These are phyloP conservation scores for Meleagris gallopavo DNA, from an alignment of 2,113 vertebrate species.

Conservation along the genomic window DNA sequence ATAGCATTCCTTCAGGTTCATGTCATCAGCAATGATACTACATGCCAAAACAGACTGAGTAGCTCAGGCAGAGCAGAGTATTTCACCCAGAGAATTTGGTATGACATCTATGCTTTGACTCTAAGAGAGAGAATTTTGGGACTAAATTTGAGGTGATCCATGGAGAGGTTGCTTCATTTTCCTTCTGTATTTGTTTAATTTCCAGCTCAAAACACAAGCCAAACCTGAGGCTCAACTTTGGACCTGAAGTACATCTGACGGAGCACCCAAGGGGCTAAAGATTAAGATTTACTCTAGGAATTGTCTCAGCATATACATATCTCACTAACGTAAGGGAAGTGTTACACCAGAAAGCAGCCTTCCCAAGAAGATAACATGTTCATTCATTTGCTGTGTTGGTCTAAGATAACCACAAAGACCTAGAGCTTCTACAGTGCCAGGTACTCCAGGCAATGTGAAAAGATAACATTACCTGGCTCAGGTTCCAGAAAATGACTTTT, in stretches of 20 bases:
- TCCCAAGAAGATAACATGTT: neutral
- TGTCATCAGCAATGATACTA: neutral
- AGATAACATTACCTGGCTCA: constrained; percentile 55
- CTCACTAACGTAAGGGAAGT: neutral
- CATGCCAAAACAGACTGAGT: neutral
- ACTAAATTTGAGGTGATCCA: neutral
- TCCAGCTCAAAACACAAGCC: neutral
- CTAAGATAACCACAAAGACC: constrained; percentile 46
- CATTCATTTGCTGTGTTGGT: constrained; percentile 14
- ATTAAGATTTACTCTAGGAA: neutral
- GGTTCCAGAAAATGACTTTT: constrained; percentile 28
- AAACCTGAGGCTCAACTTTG: neutral
- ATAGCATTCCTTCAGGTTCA: neutral
- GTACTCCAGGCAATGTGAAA: constrained; percentile 3
- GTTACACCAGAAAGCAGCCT: neutral
- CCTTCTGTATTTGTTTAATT: neutral
- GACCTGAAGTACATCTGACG: neutral
- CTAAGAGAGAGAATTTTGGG: neutral
- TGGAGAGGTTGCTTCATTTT: neutral
- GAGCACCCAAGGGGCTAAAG: neutral
- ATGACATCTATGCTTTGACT: neutral
- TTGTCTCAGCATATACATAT: neutral
- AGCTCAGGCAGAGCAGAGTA: neutral
- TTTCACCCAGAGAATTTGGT: neutral
- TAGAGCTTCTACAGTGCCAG: constrained; percentile 28